phyloP scores from a whole-genome alignment of 2,797 vertebrate genomes.

The Graptemys geographica region DNA sequence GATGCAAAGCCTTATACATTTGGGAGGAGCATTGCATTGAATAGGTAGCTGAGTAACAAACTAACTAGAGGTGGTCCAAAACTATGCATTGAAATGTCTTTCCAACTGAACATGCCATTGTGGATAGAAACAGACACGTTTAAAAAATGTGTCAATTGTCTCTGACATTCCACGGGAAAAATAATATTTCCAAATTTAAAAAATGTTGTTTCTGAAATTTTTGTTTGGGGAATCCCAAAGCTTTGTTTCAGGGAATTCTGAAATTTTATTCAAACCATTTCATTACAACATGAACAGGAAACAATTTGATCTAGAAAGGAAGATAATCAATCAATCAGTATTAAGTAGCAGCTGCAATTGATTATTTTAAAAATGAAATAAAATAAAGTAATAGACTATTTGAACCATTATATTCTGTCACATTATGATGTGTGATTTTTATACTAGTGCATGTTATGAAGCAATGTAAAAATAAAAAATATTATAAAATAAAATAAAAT shows the following conservation, averaged over 20 bases:
- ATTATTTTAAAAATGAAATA: neutral
- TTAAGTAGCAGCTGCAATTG: neutral
- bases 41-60: neutral
- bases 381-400: neutral
- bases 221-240: neutral
- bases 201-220: neutral
- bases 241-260: neutral
- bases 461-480: neutral
- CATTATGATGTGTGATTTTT: neutral
- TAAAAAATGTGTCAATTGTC: neutral
- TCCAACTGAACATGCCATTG: neutral
- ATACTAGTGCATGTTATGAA: neutral
- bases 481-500: neutral
- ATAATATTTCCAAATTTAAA: neutral
- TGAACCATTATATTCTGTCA: neutral
- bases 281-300: neutral
- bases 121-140: neutral
- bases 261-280: neutral
- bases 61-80: neutral
- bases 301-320: neutral
- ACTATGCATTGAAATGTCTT: neutral
- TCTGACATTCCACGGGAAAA: neutral
- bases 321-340: neutral
- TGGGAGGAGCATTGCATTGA: neutral
- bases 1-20: neutral